These are phyloP conservation scores for Drosophila melanosoma DNA, from an alignment of 2,888 invertebrate genomes.

Conservation along the genomic window DNA sequence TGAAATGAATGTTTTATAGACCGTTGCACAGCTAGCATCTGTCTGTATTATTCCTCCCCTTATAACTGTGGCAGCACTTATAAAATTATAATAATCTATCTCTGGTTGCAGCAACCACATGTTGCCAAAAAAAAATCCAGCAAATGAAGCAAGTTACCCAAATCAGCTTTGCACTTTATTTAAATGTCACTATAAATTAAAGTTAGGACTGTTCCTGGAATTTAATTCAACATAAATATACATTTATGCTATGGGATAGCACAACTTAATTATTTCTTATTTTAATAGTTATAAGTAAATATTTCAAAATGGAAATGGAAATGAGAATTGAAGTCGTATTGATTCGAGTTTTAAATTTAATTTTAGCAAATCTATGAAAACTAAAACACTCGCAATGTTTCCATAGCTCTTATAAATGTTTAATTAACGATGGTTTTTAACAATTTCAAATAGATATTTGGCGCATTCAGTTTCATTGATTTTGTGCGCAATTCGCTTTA, in stretches of 20 bases:
- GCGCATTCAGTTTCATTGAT: neutral
- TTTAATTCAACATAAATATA: too few species aligned
- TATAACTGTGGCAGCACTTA: constrained; percentile 39
- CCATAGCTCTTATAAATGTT: neutral
- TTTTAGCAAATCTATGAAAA: neutral
- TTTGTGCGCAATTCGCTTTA: neutral
- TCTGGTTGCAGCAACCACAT: constrained; percentile 26
- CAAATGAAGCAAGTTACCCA: constrained; percentile 8
- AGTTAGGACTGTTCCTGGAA: too few species aligned
- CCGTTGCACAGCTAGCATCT: constrained; percentile 48
- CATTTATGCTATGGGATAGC: too few species aligned
- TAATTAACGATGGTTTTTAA: neutral
- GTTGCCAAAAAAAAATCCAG: constrained; percentile 28
- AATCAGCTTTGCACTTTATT: neutral
- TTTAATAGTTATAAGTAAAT: neutral
- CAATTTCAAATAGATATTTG: neutral
- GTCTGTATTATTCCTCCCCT: constrained; percentile 6
- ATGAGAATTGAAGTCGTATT: too few species aligned
- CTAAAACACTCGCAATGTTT: neutral
- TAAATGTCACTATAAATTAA: too few species aligned
- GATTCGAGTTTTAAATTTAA: neutral
- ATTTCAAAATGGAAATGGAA: neutral
- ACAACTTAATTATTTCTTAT: neutral
- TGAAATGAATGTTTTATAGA: constrained; percentile 81
- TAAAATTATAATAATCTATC: constrained; percentile 57